Evolutionary conservation across 2,888 invertebrate species (phyloP).

Genomic region (Vandiemenella viatica): DNA sequence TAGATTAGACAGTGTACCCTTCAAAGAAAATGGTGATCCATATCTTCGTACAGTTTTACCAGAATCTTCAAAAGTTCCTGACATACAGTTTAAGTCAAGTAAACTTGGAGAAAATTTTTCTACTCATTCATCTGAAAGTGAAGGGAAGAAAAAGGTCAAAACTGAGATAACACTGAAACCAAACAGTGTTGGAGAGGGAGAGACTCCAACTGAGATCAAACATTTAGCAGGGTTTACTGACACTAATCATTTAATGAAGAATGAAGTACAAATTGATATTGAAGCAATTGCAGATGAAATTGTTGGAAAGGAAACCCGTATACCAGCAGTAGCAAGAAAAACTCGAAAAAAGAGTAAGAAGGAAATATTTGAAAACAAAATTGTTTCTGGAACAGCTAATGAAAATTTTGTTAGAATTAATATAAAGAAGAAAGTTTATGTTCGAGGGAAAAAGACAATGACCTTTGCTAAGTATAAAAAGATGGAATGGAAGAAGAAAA

Average conservation of each 20-base stretch:
- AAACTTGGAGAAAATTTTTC: neutral
- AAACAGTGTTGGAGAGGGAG: neutral
- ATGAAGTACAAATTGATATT: slow-evolving; percentile 7
- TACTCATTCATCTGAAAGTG: neutral
- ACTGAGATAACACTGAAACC: neutral
- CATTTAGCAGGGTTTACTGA: neutral
- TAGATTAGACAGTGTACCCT: neutral
- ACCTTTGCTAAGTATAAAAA: slow-evolving; percentile 72
- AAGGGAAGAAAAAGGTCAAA: neutral
- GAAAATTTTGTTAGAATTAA: slow-evolving; percentile 84
- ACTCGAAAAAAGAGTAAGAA: slow-evolving; percentile 22
- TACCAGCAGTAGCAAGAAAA: slow-evolving; percentile 3
- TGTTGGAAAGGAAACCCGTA: slow-evolving; percentile 7
- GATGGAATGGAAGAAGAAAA: slow-evolving; percentile 53
- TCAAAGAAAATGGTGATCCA: too few relatives aligned
- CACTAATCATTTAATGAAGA: too few relatives aligned
- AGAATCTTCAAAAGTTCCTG: too few relatives aligned
- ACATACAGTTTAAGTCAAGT: too few relatives aligned
- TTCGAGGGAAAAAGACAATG: slow-evolving; percentile 56
- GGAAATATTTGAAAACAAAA: slow-evolving; percentile 47
- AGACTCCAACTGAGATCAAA: neutral
- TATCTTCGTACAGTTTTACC: too few relatives aligned
- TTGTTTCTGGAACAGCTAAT: slow-evolving; percentile 55
- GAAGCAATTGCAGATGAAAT: slow-evolving; percentile 10
- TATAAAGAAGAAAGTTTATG: slow-evolving; percentile 76